Base-by-base conservation (phyloP, 2,797 vertebrate species). In the Danio jaintianensis region DNA sequence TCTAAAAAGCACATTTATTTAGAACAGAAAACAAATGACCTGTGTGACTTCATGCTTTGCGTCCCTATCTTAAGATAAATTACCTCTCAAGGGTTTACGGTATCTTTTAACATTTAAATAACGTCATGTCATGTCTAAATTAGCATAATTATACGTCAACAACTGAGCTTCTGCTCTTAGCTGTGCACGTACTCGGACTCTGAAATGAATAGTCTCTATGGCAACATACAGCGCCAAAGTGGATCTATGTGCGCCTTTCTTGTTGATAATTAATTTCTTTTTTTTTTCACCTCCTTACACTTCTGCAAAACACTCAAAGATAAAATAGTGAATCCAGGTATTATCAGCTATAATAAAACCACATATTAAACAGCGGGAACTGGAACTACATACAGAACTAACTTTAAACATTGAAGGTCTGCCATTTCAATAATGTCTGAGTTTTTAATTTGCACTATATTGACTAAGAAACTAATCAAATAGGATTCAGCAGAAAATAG, bases 71-170 rank as follows among this genome's bases (percentile, higher is more conserved):
- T 11, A 56, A 47, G 75, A 58, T 36, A 47, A 36, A 66, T 7
- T 6, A 40, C 43, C 53, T 59, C 36, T 61, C 45, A 7, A 38
- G 55, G 29, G 56, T 70, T 70, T 59, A 71, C 16, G 22, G 59
- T 36, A 63, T 73, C 59, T 45, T 70, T 22, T 36, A 42, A 38
- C 22, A 64, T 80, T 73, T 64, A 63, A 80, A 73, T 64, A 79
- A 72, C 3, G 5, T 12, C 38, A 45, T 20, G 13, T 68, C 12
- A 47, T 47, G 69, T 36, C 56, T 62, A 10, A 55, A 71, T 63
- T 73, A 72, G 69, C 48, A 42, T 47, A 55, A 79, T 64, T 56
- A 56, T 52, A 36, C 5, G 22, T 55, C 59, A 53, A 47, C 47
- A 40, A 47, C 52, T 50, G 3, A 0, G 15, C 38, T 47, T 47